Conservation (phyloP, 2,113 vertebrate species). For the Orycteropus afer region DNA sequence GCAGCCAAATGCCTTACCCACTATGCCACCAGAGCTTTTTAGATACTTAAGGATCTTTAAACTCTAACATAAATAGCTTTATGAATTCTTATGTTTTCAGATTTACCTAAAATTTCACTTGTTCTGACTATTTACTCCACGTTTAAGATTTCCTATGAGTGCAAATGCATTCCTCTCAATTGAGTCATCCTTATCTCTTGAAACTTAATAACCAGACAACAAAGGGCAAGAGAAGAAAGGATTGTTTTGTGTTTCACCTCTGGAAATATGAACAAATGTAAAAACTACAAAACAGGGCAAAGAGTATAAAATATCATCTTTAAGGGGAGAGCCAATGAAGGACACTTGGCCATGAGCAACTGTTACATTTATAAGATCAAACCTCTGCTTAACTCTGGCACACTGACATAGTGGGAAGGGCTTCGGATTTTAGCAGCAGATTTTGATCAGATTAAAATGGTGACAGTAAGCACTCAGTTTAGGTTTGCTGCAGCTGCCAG, state of each 20-base stretch:
- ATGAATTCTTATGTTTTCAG: not conserved
- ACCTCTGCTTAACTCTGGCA: not conserved
- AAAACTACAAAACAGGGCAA: not conserved
- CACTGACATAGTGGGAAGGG: not conserved
- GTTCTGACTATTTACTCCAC: not conserved
- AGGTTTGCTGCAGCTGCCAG: no score
- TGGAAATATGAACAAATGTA: not conserved
- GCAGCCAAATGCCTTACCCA: no score
- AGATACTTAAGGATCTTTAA: constrained; percentile 8
- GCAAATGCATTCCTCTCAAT: not conserved
- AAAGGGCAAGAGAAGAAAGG: not conserved
- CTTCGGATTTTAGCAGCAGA: not conserved
- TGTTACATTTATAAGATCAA: not conserved
- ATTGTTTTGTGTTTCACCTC: not conserved
- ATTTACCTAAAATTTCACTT: constrained; percentile 6
- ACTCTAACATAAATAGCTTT: not conserved
- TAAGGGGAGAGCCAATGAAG: not conserved
- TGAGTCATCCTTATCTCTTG: not conserved
- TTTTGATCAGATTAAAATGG: not conserved
- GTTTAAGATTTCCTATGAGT: not conserved
- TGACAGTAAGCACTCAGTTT: not conserved
- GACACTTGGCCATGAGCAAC: not conserved
- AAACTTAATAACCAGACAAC: not conserved
- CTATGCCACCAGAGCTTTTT: no score
- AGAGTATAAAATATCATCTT: not conserved